Conservation (phyloP, 1,140 invertebrate species). For the Teleogryllus occipitalis region DNA sequence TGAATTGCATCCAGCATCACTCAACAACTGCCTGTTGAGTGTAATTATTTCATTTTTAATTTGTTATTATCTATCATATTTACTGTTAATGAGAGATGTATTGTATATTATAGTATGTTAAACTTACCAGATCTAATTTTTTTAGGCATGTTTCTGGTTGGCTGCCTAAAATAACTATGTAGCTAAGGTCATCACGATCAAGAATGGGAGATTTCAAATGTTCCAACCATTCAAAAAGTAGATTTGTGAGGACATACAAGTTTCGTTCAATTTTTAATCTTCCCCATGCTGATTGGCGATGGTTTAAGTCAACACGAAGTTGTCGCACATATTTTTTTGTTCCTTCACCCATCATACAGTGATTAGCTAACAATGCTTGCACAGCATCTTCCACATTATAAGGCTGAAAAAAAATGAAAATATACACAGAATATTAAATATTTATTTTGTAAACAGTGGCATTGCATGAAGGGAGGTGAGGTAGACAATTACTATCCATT, state of each 20-base stretch:
- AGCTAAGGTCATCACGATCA: conserved; percentile 54
- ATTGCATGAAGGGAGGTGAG: too few relatives aligned
- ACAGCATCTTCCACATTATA: conserved; percentile 37
- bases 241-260: conserved; percentile 47
- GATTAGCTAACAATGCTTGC: conserved; percentile 42
- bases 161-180: conserved; percentile 51
- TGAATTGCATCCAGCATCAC: too few relatives aligned
- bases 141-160: conserved; percentile 50
- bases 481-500: too few relatives aligned
- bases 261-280: conserved; percentile 56
- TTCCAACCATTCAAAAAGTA: conserved; percentile 64
- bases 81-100: too few relatives aligned
- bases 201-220: conserved; percentile 57
- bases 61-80: too few relatives aligned
- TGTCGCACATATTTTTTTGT: conserved; percentile 41
- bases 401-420: background rate
- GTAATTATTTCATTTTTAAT: too few relatives aligned
- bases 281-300: conserved; percentile 55
- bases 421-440: background rate
- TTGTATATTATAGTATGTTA: too few relatives aligned
- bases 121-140: conserved; percentile 50
- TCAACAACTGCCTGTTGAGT: too few relatives aligned
- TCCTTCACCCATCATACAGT: conserved; percentile 44
- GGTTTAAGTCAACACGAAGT: conserved; percentile 55
- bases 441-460: too few relatives aligned